Percentiles rank a stretch among this genome's conserved stretches.
These are phyloP conservation scores for Ectropis grisescens DNA, from an alignment of 1,140 invertebrate species.

Conservation along the genomic window DNA sequence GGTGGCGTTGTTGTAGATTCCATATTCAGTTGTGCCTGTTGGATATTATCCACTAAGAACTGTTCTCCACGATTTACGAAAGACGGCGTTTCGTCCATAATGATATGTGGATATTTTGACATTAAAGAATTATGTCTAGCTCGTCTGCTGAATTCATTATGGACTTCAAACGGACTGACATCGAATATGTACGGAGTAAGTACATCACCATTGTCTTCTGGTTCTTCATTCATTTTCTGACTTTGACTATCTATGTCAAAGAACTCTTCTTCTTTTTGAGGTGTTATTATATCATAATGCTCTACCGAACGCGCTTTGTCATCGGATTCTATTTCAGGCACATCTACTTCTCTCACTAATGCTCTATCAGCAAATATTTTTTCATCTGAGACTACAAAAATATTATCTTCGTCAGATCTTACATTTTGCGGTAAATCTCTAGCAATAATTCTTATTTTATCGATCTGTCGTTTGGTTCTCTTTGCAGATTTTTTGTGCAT, in stretches of 20 bases:
- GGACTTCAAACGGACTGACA: too few relatives aligned
- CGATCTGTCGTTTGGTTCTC: conserved; percentile 41
- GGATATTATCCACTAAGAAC: too few relatives aligned
- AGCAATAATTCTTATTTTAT: conserved; percentile 44
- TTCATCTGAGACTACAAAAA: conserved; percentile 31
- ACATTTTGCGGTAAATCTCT: conserved; percentile 15
- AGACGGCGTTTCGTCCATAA: conserved; percentile 33
- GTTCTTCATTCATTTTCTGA: too few relatives aligned
- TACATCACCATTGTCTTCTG: too few relatives aligned
- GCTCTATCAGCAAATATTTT: conserved; percentile 32
- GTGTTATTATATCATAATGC: conserved; percentile 14
- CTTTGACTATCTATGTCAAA: too few relatives aligned
- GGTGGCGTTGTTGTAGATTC: conserved; percentile 1
- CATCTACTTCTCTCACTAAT: conserved; percentile 21
- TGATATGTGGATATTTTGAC: conserved; percentile 57
- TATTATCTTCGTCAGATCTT: conserved; percentile 18
- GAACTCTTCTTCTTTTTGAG: too few relatives aligned
- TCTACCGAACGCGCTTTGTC: conserved; percentile 11
- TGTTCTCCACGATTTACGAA: too few relatives aligned
- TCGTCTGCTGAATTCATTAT: too few relatives aligned
- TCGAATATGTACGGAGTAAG: too few relatives aligned
- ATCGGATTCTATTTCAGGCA: conserved; percentile 13
- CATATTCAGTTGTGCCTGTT: too few relatives aligned
- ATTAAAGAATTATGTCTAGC: conserved; percentile 26
- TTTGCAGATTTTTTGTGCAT: conserved; percentile 39